Evolutionary conservation across 2,113 vertebrate genomes (phyloP).

Genomic region (Cryptoleucopteryx plumbea): DNA sequence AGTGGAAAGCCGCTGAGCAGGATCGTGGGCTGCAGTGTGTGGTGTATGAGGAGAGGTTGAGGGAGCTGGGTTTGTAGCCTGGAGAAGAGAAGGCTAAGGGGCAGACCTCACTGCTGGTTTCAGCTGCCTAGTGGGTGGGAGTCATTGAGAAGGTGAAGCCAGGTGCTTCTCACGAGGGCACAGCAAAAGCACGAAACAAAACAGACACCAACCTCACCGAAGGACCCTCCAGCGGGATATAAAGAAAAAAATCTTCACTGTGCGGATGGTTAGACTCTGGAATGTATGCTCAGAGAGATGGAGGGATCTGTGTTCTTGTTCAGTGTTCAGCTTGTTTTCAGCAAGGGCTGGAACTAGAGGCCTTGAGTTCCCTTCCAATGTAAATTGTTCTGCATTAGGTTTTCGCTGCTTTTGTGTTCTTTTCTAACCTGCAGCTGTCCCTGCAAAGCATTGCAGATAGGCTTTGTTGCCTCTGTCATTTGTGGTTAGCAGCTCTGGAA

Average conservation of each 20-base stretch:
- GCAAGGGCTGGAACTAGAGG: neutral
- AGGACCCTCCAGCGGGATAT: neutral
- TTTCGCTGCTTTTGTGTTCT: neutral
- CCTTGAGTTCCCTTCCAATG: neutral
- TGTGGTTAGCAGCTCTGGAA: neutral
- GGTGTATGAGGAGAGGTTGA: neutral
- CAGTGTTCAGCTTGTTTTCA: neutral
- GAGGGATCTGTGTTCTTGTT: neutral
- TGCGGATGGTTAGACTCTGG: neutral
- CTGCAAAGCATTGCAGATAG: neutral
- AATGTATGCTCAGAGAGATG: neutral
- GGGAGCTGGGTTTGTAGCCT: neutral
- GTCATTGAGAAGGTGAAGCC: neutral
- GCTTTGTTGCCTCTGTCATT: neutral
- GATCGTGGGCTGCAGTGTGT: fast-evolving
- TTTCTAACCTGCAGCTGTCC: neutral
- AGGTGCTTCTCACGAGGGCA: neutral
- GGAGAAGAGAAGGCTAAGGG: neutral
- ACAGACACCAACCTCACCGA: neutral
- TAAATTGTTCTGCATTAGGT: neutral
- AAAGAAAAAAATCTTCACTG: neutral
- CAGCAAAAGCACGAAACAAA: neutral
- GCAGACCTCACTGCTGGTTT: neutral
- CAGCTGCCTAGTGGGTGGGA: neutral
- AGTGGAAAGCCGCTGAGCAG: neutral